phyloP scores from a whole-genome alignment of 2,113 vertebrate species.

The Suncus etruscus region DNA sequence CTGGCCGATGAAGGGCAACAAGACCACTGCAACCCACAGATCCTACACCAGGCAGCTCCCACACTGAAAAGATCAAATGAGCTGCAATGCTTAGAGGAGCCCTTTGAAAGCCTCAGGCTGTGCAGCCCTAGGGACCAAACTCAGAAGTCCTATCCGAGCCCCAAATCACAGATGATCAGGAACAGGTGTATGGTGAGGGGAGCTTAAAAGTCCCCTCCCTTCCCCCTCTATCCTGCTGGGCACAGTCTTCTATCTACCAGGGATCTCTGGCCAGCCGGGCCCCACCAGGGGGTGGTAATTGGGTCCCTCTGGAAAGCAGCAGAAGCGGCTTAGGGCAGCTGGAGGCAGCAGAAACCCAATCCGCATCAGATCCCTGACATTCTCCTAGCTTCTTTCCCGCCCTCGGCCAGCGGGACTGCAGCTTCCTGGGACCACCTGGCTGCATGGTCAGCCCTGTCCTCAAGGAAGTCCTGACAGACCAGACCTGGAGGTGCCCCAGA shows the following conservation, averaged over 20 bases:
- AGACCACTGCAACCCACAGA: neutral
- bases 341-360: conserved; percentile 87
- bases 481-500: neutral
- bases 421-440: conserved; percentile 74
- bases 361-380: conserved; percentile 79
- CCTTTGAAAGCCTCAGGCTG: conserved; percentile 59
- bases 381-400: conserved; percentile 71
- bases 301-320: conserved; percentile 80
- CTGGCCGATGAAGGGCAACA: neutral
- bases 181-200: conserved; percentile 68
- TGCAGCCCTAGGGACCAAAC: conserved; percentile 45
- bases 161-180: conserved; percentile 74
- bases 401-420: conserved; percentile 44
- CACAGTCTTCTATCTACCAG: conserved; percentile 72
- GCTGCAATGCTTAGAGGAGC: neutral
- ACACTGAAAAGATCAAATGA: conserved; percentile 61
- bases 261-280: conserved; percentile 75
- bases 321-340: conserved; percentile 85
- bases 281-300: conserved; percentile 86
- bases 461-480: conserved; percentile 42
- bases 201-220: conserved; percentile 62
- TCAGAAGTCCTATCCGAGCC: conserved; percentile 44
- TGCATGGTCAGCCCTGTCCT: conserved; percentile 32
- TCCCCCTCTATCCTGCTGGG: conserved; percentile 68
- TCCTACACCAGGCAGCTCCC: neutral